Evolutionary conservation across 2,888 invertebrate genomes (phyloP).

Genomic region (Noctuana brunneofusca): DNA sequence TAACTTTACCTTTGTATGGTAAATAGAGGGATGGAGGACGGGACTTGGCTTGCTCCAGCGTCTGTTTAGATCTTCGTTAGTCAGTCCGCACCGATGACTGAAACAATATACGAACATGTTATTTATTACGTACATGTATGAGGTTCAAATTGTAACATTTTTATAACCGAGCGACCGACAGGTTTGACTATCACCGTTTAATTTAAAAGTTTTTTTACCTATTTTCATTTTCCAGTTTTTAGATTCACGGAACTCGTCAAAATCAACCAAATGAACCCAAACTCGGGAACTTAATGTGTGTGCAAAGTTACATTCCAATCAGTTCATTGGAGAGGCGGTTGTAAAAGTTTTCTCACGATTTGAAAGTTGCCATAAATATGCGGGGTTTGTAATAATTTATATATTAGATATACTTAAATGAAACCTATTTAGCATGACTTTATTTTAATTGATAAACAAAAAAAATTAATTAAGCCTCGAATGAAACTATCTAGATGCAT

Average conservation of each 20-base stretch:
- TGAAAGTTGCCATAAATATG: no score
- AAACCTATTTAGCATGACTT: neutral
- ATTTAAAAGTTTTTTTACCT: no score
- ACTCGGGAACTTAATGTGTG: no score
- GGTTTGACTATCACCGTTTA: no score
- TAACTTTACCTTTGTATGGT: constrained; percentile 88
- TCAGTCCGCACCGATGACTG: constrained; percentile 92
- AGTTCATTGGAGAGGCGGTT: no score
- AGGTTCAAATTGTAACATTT: neutral
- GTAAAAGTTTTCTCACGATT: no score
- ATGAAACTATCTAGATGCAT: neutral
- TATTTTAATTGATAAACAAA: neutral
- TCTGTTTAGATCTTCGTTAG: constrained; percentile 93
- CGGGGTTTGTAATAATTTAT: no score
- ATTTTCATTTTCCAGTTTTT: no score
- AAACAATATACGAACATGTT: constrained; percentile 55
- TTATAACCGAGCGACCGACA: neutral
- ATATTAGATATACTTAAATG: no score
- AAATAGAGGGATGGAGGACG: constrained; percentile 90
- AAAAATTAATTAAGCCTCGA: neutral
- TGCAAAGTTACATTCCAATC: no score
- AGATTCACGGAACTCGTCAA: no score
- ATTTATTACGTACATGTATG: neutral
- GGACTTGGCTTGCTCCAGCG: constrained; percentile 91
- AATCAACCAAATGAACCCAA: no score